Conservation (phyloP, 2,888 invertebrate species). For the Trisateles emortualis region DNA sequence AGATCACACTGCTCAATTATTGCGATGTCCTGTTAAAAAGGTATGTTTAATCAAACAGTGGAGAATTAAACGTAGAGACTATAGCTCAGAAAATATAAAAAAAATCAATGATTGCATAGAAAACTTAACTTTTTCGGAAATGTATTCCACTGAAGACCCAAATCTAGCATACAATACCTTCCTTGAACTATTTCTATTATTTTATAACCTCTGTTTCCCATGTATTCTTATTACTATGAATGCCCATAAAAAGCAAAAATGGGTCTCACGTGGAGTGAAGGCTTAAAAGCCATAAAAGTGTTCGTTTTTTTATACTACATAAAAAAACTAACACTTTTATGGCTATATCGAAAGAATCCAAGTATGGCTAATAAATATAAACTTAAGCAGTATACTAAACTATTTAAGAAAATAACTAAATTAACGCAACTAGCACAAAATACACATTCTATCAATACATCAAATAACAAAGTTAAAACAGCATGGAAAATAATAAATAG, state of each 20-base stretch:
- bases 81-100: neutral
- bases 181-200: neutral
- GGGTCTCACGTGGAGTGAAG: neutral
- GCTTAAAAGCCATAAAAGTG: neutral
- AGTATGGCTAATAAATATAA: neutral
- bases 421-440: too few species aligned
- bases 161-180: slow-evolving; percentile 25
- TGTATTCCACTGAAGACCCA: slow-evolving; percentile 20
- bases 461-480: too few species aligned
- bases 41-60: neutral
- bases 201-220: neutral
- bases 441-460: too few species aligned
- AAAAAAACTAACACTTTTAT: too few species aligned
- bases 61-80: neutral
- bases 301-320: too few species aligned
- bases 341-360: neutral
- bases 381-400: neutral
- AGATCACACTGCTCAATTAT: neutral
- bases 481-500: neutral
- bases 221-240: neutral
- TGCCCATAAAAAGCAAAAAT: neutral
- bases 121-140: slow-evolving; percentile 21
- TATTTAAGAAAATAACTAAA: too few species aligned
- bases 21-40: slow-evolving; percentile 1
- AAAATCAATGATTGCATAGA: neutral